Evolutionary conservation across 2,888 invertebrate species (phyloP).

Genomic region (Timema podura): DNA sequence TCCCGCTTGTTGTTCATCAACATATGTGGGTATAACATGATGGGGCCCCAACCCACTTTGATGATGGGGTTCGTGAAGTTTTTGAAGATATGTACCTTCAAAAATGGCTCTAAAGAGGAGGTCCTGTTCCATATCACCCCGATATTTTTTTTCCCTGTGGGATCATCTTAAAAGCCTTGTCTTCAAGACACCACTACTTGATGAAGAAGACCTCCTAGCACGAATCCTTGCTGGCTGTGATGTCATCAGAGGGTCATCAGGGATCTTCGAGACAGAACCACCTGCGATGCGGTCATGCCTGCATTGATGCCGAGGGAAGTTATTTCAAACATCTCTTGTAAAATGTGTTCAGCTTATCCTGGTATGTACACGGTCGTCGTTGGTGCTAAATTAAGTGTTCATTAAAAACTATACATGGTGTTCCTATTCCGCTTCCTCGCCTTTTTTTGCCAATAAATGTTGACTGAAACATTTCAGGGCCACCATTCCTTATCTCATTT

Average conservation of each 20-base stretch:
- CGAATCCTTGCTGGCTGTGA: not conserved
- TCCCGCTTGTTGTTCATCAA: slow-evolving; percentile 7
- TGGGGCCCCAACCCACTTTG: slow-evolving; percentile 11
- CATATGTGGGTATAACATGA: not conserved
- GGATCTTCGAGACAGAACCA: not conserved
- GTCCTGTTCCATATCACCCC: not conserved
- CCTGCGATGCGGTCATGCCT: not conserved
- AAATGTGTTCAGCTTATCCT: not conserved
- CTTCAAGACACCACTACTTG: not conserved
- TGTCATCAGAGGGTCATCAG: not conserved
- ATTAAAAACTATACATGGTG: not conserved
- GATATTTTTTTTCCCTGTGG: not conserved
- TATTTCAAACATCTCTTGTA: not conserved
- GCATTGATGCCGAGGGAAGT: not conserved
- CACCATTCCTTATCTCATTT: slow-evolving; percentile 4
- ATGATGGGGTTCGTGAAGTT: not conserved
- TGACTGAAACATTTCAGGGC: not conserved
- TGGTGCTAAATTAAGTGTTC: no score
- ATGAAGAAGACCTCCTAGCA: not conserved
- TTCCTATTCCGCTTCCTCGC: not conserved
- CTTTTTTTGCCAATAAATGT: not conserved
- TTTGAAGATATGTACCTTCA: not conserved
- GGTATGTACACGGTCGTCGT: not conserved
- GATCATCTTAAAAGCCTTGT: not conserved
- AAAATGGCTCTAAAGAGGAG: not conserved